These are phyloP conservation scores for Gobiocypris rarus DNA, from an alignment of 2,113 vertebrate species.

Conservation along the genomic window DNA sequence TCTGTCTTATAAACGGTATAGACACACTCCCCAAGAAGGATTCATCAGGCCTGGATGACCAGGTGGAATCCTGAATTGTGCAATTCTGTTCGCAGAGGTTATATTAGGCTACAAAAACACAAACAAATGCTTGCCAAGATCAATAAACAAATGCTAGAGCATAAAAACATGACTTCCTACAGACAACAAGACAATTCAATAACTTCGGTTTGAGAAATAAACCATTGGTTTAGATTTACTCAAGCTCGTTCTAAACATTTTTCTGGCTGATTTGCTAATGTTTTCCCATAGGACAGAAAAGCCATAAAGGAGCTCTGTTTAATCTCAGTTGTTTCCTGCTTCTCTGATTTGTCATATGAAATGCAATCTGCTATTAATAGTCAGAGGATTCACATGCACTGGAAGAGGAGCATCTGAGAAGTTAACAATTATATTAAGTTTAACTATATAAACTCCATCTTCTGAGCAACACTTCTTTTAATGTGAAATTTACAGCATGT, in stretches of 20 bases:
- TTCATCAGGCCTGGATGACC: conserved; percentile 2
- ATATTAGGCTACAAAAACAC: neutral
- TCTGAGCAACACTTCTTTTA: neutral
- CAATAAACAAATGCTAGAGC: conserved; percentile 12
- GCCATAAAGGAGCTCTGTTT: neutral
- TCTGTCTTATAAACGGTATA: conserved; percentile 17
- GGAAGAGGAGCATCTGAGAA: neutral
- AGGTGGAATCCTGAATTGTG: conserved; percentile 33
- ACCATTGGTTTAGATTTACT: neutral
- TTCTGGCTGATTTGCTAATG: neutral
- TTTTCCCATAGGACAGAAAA: conserved; percentile 9
- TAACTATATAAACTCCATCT: neutral
- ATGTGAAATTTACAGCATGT: neutral
- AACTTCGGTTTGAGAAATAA: conserved; percentile 21
- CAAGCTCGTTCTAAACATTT: neutral
- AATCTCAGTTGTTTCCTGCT: neutral
- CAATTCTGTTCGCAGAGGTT: conserved; percentile 27
- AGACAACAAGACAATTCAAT: neutral
- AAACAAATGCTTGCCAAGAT: conserved; percentile 27
- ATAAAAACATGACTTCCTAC: conserved; percentile 13
- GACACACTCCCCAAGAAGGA: conserved; percentile 3
- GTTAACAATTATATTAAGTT: neutral
- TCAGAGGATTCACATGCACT: neutral
- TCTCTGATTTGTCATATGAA: neutral
- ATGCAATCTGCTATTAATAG: neutral